Percentiles rank a stretch among this genome's conserved stretches.
Evolutionary conservation across 2,113 vertebrate genomes (phyloP).

Genomic region (Microtus ochrogaster): DNA sequence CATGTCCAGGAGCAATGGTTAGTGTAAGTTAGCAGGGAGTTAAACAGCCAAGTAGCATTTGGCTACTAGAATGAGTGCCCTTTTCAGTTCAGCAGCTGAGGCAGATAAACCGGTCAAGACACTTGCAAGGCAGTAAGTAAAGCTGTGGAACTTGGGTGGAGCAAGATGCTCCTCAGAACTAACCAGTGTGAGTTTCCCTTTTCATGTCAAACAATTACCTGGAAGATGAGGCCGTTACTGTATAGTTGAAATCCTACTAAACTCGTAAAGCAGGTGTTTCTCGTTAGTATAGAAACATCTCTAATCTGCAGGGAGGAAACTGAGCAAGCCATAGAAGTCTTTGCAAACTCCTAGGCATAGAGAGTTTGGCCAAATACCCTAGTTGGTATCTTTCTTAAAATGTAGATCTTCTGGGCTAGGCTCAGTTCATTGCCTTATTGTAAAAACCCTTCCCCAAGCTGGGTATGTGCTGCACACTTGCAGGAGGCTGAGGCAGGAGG

Average conservation of each 20-base stretch:
- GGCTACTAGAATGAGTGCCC: not conserved
- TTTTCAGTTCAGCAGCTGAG: slow-evolving; percentile 19
- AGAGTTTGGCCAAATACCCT: slow-evolving; percentile 39
- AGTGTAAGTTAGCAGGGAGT: not conserved
- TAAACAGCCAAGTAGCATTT: not conserved
- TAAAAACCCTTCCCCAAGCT: not conserved
- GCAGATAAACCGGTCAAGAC: not conserved
- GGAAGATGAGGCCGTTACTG: slow-evolving; percentile 66
- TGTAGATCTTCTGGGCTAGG: not conserved
- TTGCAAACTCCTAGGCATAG: slow-evolving; percentile 36
- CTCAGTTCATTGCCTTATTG: not conserved
- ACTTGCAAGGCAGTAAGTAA: not conserved
- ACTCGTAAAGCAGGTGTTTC: slow-evolving; percentile 70
- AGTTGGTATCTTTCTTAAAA: not conserved
- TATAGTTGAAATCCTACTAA: slow-evolving; percentile 68
- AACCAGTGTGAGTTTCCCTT: slow-evolving; percentile 23
- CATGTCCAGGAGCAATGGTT: not conserved
- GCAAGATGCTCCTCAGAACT: slow-evolving; percentile 11
- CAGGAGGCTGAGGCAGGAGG: not conserved
- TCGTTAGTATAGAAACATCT: slow-evolving; percentile 51
- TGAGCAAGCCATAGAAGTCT: slow-evolving; percentile 22
- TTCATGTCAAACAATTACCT: slow-evolving; percentile 48
- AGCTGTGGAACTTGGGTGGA: slow-evolving; percentile 20
- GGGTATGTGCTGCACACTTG: not conserved
- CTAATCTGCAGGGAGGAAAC: slow-evolving; percentile 76